phyloP scores from a whole-genome alignment of 2,797 vertebrate genomes.

The Rhabdophis nuchalis region DNA sequence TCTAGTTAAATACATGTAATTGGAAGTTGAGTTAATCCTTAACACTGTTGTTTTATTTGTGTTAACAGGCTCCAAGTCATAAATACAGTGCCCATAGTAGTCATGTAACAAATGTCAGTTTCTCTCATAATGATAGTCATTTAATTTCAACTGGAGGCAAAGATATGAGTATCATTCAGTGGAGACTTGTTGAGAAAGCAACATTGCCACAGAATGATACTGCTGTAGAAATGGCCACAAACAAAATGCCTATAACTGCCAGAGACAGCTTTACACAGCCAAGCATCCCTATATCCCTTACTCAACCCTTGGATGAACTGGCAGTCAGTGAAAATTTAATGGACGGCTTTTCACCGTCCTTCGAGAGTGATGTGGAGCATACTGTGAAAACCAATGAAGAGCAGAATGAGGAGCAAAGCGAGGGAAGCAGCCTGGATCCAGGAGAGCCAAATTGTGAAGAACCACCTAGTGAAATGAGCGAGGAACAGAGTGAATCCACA shows the following conservation, averaged over 20 bases:
- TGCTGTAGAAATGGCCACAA: slow-evolving; percentile 55
- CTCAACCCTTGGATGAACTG: slow-evolving; percentile 51
- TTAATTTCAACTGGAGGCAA: slow-evolving; percentile 96
- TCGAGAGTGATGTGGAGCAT: slow-evolving; percentile 70
- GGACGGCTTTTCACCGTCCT: slow-evolving; percentile 65
- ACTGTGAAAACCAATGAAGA: slow-evolving; percentile 57
- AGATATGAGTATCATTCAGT: slow-evolving; percentile 96
- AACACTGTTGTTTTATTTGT: slow-evolving; percentile 17
- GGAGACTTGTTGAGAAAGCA: slow-evolving; percentile 88
- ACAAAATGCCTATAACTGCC: slow-evolving; percentile 61
- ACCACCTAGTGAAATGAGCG: slow-evolving; percentile 49
- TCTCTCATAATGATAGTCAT: slow-evolving; percentile 85
- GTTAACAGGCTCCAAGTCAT: slow-evolving; percentile 87
- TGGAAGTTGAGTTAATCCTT: neutral
- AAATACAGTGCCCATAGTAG: slow-evolving; percentile 97
- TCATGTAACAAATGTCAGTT: slow-evolving; percentile 97
- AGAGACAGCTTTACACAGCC: slow-evolving; percentile 54
- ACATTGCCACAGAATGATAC: slow-evolving; percentile 73
- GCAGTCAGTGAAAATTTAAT: slow-evolving; percentile 57
- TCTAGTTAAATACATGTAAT: neutral
- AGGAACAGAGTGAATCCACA: slow-evolving; percentile 55
- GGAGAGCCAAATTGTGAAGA: slow-evolving; percentile 58
- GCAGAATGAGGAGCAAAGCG: slow-evolving; percentile 68
- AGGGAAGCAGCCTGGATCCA: slow-evolving; percentile 66
- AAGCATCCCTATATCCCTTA: slow-evolving; percentile 44